phyloP scores from a whole-genome alignment of 2,888 invertebrate species.

The Dermolepida albohirtum region DNA sequence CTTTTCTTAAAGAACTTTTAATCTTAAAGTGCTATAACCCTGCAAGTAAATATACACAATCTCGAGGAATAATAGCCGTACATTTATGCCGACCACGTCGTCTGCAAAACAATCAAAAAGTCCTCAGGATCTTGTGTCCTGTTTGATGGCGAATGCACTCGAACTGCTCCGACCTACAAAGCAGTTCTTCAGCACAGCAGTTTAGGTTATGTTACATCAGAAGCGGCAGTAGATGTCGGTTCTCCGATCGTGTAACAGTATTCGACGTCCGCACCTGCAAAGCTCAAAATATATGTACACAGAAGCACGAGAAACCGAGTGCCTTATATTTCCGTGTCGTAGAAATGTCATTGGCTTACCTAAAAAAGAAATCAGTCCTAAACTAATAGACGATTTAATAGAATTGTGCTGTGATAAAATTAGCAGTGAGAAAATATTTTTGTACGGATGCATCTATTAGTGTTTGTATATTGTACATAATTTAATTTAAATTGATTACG shows the following conservation, averaged over 20 bases:
- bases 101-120: slow-evolving; percentile 28
- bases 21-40: neutral
- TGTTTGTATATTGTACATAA: slow-evolving; percentile 1
- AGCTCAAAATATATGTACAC: neutral
- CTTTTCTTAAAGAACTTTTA: neutral
- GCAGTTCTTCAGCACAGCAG: slow-evolving; percentile 38
- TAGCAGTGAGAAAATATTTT: slow-evolving; percentile 55
- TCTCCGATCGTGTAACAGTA: slow-evolving; percentile 40
- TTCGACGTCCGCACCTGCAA: slow-evolving; percentile 33
- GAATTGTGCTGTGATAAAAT: slow-evolving; percentile 54
- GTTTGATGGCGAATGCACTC: slow-evolving; percentile 27
- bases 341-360: slow-evolving; percentile 28
- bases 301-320: slow-evolving; percentile 26
- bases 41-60: neutral
- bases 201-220: slow-evolving; percentile 44
- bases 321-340: slow-evolving; percentile 40
- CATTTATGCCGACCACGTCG: slow-evolving; percentile 21
- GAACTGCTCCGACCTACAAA: slow-evolving; percentile 35
- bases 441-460: slow-evolving; percentile 50
- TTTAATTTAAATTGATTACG: slow-evolving; percentile 34
- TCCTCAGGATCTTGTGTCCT: slow-evolving; percentile 32
- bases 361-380: slow-evolving; percentile 40
- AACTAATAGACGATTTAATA: slow-evolving; percentile 38
- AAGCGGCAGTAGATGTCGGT: slow-evolving; percentile 44
- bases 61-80: neutral